Conservation (phyloP, 2,797 vertebrate genomes). For the Cichlasoma orientale region DNA sequence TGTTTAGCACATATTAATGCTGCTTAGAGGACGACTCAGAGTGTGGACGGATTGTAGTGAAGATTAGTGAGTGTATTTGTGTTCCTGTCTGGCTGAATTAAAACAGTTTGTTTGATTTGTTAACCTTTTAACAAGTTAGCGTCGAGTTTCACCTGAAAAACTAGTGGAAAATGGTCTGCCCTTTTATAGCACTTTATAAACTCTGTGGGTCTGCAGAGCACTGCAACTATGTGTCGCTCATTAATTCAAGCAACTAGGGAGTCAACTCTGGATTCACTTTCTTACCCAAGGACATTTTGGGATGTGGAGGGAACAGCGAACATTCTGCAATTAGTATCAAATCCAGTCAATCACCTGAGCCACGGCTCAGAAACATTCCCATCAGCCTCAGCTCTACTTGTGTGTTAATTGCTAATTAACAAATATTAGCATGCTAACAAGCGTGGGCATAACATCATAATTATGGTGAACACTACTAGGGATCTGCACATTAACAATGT, state of each 20-base stretch:
- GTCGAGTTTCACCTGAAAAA: not conserved
- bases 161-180: not conserved
- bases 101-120: not conserved
- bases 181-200: not conserved
- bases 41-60: not conserved
- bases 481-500: not conserved
- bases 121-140: not conserved
- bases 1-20: not conserved
- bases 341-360: not conserved
- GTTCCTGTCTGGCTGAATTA: not conserved
- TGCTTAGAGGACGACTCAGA: not conserved
- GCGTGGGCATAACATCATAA: not conserved
- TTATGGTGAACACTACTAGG: not conserved
- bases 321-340: constrained; percentile 2
- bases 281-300: not conserved
- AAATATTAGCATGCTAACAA: not conserved
- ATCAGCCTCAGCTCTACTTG: not conserved
- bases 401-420: not conserved
- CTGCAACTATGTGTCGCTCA: not conserved
- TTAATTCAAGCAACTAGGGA: not conserved
- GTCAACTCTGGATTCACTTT: not conserved
- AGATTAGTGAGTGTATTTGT: not conserved
- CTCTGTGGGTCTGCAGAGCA: not conserved
- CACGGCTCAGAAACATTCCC: not conserved
- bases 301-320: not conserved